phyloP scores from a whole-genome alignment of 2,888 invertebrate genomes.

The Ophion obscuratus region DNA sequence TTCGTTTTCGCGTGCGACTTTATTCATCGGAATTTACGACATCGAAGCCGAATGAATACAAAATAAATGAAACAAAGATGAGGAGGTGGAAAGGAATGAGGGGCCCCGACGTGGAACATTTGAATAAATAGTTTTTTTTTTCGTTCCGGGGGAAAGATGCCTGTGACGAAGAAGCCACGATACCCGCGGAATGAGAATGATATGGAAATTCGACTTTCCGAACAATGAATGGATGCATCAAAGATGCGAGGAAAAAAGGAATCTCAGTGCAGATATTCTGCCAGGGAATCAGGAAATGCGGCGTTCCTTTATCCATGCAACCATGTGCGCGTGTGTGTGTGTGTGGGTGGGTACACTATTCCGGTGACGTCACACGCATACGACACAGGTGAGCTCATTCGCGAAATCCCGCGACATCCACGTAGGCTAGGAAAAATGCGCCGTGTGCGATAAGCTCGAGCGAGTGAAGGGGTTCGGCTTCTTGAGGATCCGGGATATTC shows the following conservation, averaged over 20 bases:
- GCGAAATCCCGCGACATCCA: slow-evolving; percentile 39
- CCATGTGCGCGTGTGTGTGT: not conserved
- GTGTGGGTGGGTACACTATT: not conserved
- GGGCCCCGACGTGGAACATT: not conserved
- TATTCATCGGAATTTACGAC: not conserved
- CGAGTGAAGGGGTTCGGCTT: slow-evolving; percentile 44
- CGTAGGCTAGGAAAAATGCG: slow-evolving; percentile 52
- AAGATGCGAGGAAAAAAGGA: slow-evolving; percentile 21
- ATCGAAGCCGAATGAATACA: slow-evolving; percentile 11
- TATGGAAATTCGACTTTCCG: slow-evolving; percentile 50
- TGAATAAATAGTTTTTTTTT: slow-evolving; percentile 14
- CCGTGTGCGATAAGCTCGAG: slow-evolving; percentile 46
- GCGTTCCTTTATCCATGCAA: slow-evolving; percentile 8
- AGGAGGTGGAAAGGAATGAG: slow-evolving; percentile 1
- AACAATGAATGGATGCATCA: slow-evolving; percentile 52
- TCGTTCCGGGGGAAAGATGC: slow-evolving; percentile 11
- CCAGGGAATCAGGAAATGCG: slow-evolving; percentile 41
- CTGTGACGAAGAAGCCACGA: slow-evolving; percentile 11
- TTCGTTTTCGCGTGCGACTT: not conserved
- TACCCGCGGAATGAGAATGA: slow-evolving; percentile 46
- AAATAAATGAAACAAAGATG: slow-evolving; percentile 12
- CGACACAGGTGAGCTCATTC: slow-evolving; percentile 35
- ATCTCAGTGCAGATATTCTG: slow-evolving; percentile 10
- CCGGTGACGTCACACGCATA: slow-evolving; percentile 13
- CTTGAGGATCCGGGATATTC: slow-evolving; percentile 38